Percentiles rank a stretch among this genome's conserved stretches.
These are phyloP conservation scores for Scaptomyza tumidula DNA, from an alignment of 2,888 invertebrate genomes.

Conservation along the genomic window DNA sequence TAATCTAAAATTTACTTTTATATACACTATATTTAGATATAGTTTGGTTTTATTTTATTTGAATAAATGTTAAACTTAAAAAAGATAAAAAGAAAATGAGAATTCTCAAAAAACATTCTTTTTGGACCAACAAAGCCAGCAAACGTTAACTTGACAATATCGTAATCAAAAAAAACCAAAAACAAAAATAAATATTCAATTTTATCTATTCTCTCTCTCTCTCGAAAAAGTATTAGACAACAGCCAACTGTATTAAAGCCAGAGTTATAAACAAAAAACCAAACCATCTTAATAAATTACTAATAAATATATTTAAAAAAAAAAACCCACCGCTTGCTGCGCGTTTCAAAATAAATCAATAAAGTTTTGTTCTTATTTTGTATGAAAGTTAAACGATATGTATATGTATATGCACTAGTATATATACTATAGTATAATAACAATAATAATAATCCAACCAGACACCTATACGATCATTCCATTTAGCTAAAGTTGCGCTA, in stretches of 20 bases:
- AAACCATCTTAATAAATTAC: neutral
- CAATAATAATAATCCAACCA: conserved; percentile 32
- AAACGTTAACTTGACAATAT: conserved; percentile 53
- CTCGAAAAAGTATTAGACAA: conserved; percentile 58
- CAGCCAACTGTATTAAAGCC: conserved; percentile 55
- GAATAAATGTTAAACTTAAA: conserved; percentile 22
- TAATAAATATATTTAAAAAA: conserved; percentile 13
- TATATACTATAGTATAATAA: neutral
- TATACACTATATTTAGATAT: neutral
- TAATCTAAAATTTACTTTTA: conserved; percentile 14
- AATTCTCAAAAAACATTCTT: neutral
- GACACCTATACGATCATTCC: conserved; percentile 80
- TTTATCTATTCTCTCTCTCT: conserved; percentile 15
- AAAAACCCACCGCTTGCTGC: conserved; percentile 74
- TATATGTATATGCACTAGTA: conserved; percentile 2
- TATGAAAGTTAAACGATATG: conserved; percentile 35
- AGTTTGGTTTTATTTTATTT: conserved; percentile 25
- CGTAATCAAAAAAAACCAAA: conserved; percentile 15
- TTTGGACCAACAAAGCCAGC: conserved; percentile 36
- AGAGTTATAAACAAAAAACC: conserved; percentile 28
- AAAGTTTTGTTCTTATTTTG: conserved; percentile 24
- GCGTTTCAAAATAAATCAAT: conserved; percentile 59
- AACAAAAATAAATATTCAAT: conserved; percentile 1
- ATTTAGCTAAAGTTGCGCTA: conserved; percentile 68
- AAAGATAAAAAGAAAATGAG: neutral